A percentile compares a stretch with the other conserved stretches of the same genome.
phyloP scores from a whole-genome alignment of 2,113 vertebrate species.

The Mirza zaza region DNA sequence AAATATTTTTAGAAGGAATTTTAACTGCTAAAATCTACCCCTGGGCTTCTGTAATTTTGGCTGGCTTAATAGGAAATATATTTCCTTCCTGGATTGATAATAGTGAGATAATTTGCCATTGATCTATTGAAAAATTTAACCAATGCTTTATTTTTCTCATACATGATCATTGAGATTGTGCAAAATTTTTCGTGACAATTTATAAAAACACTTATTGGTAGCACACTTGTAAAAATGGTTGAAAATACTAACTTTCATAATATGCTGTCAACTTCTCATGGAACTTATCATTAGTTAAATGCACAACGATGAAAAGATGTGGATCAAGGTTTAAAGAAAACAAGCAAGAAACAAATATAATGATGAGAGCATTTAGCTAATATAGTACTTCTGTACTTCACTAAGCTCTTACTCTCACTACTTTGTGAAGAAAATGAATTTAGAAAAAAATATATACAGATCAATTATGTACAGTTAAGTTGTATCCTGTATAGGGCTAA shows the following conservation, averaged over 20 bases:
- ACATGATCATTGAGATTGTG: constrained; percentile 11
- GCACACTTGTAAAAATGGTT: neutral
- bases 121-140: neutral
- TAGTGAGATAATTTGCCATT: neutral
- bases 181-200: neutral
- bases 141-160: neutral
- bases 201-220: neutral
- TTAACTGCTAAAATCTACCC: neutral
- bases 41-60: neutral
- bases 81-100: neutral
- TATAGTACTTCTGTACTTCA: neutral
- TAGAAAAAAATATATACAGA: neutral
- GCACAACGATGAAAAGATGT: neutral
- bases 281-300: neutral
- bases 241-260: neutral
- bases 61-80: neutral
- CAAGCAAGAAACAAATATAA: neutral
- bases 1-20: constrained; percentile 16
- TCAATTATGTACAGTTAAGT: neutral
- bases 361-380: neutral
- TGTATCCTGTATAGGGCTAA: neutral
- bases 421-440: neutral
- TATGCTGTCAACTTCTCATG: neutral
- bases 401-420: neutral
- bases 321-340: neutral